Evolutionary conservation across 2,113 vertebrate genomes (phyloP), one percentile per base, ranked within the genome.

Genomic region (Saguinus midas): DNA sequence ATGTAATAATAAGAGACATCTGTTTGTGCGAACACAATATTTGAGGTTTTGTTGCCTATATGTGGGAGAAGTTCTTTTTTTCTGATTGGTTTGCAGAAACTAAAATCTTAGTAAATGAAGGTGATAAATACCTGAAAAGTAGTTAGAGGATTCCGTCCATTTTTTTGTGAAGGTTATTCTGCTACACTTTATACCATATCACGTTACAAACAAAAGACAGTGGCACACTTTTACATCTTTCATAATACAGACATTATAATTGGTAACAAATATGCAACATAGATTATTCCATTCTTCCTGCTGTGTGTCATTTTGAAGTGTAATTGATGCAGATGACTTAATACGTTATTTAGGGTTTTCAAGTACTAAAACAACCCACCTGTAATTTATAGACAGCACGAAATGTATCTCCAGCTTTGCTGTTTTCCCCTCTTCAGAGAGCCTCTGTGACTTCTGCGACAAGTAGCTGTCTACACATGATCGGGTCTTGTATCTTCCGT

Each of bases 171-270:
- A 97, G 95, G 97, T 98, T 97, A 96, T 98, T 98, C 81, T 97
- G 94, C 97, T 98, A 97, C 96, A 98, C 98, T 99, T 99, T 99
- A 99, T 99, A 99, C 96, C 96, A 82, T 98, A 96, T 99, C 98
- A 98, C 98, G 97, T 99, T 99, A 99, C 98, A 99, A 98, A 98
- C 98, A 99, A 99, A 99, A 98, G 98, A 99, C 98, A 99, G 99
- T 99, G 99, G 99, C 98, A 97, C 97, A 98, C 97, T 97, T 99
- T 97, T 99, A 99, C 98, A 99, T 99, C 98, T 99, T 99, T 98
- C 98, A 99, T 99, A 98, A 99, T 98, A 98, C 98, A 99, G 99
- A 99, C 99, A 99, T 99, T 99, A 99, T 98, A 99, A 98, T 97
- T 99, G 97, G 98, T 99, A 99, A 99, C 98, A 99, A 98, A 99